Percentiles rank a stretch among this genome's conserved stretches.
Evolutionary conservation across 1,140 invertebrate genomes (phyloP).

Genomic region (Pachyrhynchus sulphureomaculatus): DNA sequence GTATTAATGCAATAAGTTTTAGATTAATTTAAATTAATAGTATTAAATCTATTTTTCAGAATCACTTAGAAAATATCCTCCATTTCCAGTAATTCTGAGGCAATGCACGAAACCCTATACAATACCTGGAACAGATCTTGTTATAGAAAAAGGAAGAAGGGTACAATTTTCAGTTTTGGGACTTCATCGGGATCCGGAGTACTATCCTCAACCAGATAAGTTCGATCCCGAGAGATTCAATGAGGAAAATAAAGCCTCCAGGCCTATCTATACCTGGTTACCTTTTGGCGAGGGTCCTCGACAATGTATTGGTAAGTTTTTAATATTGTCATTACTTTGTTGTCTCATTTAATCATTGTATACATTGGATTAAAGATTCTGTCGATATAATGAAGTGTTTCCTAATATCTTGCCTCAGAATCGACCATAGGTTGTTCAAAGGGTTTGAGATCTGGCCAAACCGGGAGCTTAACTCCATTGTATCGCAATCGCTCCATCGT

Average conservation of each 20-base stretch:
- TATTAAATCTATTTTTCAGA: constrained; percentile 42
- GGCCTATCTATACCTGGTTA: constrained; percentile 55
- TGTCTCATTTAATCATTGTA: too few species aligned
- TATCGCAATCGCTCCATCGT: too few species aligned
- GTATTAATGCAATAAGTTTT: too few species aligned
- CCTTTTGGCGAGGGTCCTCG: constrained; percentile 61
- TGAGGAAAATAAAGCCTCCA: constrained; percentile 46
- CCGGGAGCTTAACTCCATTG: too few species aligned
- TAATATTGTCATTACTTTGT: neutral
- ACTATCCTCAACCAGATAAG: constrained; percentile 58
- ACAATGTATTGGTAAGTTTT: constrained; percentile 57
- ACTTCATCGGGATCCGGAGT: constrained; percentile 51
- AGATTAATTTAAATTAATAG: neutral
- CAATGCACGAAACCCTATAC: constrained; percentile 38
- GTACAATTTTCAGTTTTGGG: constrained; percentile 25
- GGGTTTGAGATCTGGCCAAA: too few species aligned
- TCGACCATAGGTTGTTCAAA: too few species aligned
- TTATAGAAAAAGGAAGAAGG: constrained; percentile 48
- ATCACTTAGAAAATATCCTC: constrained; percentile 53
- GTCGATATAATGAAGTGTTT: too few species aligned
- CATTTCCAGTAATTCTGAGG: constrained; percentile 40
- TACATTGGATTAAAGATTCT: too few species aligned
- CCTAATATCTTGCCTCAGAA: too few species aligned
- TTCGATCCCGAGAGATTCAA: constrained; percentile 59
- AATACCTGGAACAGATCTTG: constrained; percentile 40